Evolutionary conservation across 2,888 invertebrate genomes (phyloP).

Genomic region (Athrips mouffetella): DNA sequence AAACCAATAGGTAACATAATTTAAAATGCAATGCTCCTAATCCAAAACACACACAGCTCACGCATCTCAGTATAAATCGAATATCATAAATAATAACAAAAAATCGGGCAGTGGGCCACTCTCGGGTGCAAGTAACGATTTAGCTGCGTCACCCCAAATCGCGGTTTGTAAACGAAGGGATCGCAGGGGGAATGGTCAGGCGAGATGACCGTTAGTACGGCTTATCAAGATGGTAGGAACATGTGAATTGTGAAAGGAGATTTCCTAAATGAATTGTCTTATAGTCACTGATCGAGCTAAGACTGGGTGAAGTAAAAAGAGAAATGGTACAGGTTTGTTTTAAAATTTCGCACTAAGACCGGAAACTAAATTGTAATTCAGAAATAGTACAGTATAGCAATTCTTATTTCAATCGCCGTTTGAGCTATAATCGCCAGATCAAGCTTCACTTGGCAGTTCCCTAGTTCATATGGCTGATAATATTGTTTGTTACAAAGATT

Average conservation of each 20-base stretch:
- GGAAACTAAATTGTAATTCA: too few species aligned
- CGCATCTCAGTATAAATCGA: not conserved
- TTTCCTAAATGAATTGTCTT: slow-evolving; percentile 1
- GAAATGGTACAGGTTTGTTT: too few species aligned
- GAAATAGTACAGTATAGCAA: too few species aligned
- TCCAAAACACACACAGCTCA: not conserved
- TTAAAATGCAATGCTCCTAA: not conserved
- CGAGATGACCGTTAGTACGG: slow-evolving; percentile 4
- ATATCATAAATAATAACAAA: slow-evolving; percentile 6
- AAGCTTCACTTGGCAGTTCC: too few species aligned
- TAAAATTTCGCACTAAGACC: too few species aligned
- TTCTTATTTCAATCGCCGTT: too few species aligned
- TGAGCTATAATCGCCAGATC: too few species aligned
- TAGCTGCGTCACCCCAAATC: slow-evolving; percentile 5
- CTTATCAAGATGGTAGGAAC: slow-evolving; percentile 6
- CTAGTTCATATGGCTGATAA: too few species aligned
- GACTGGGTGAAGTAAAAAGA: too few species aligned
- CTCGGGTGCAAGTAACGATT: slow-evolving; percentile 1
- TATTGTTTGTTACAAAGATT: too few species aligned
- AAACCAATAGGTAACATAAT: too few species aligned
- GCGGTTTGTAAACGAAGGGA: too few species aligned
- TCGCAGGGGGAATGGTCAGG: not conserved
- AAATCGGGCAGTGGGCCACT: slow-evolving; percentile 17
- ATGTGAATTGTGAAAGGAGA: slow-evolving; percentile 1
- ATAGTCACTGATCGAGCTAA: not conserved